phyloP scores from a whole-genome alignment of 2,113 vertebrate genomes.

The mouse (Mus musculus) region GRCm39 chr2:59764501-59765000 shows the following conservation, averaged over 20 bases:
- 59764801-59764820: neutral
- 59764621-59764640: neutral
- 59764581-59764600: slow-evolving; percentile 54
- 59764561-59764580: neutral
- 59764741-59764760: neutral
- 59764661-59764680: slow-evolving; percentile 15
- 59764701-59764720: neutral
- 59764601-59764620: slow-evolving; percentile 35
- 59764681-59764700: neutral
- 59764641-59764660: neutral
- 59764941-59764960: neutral
- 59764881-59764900: neutral
- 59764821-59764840: neutral
- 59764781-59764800: neutral
- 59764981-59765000: slow-evolving; percentile 6
- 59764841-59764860: neutral
- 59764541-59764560: slow-evolving; percentile 28
- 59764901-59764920: neutral
- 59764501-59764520: neutral
- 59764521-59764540: neutral
- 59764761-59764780: neutral
- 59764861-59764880: neutral
- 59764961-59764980: neutral
- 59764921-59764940: neutral
- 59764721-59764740: neutral